Percentiles rank a stretch among this genome's conserved stretches.
Conservation (phyloP, 1,140 invertebrate species). For the Epicauta chinensis region DNA sequence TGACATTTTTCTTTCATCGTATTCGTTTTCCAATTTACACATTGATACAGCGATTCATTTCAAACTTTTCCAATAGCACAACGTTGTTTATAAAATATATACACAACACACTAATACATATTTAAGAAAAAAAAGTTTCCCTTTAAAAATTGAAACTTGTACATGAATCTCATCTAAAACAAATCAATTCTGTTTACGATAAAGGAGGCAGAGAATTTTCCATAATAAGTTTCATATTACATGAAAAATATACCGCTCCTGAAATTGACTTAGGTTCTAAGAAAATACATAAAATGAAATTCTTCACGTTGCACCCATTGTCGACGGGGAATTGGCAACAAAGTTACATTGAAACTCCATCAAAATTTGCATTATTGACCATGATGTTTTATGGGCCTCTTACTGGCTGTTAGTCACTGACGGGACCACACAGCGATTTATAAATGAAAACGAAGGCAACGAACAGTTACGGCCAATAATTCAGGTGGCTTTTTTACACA, state of each 20-base stretch:
- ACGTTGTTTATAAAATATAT: no score
- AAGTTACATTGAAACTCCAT: constrained; percentile 14
- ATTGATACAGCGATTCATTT: constrained; percentile 12
- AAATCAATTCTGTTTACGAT: neutral
- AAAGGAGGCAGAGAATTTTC: no score
- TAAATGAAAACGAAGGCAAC: neutral
- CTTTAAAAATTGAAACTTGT: constrained; percentile 3
- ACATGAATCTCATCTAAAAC: neutral
- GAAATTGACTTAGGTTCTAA: no score
- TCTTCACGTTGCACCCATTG: no score
- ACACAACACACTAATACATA: no score
- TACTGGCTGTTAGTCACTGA: neutral
- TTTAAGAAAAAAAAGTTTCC: no score
- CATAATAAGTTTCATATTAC: no score
- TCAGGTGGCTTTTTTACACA: no score
- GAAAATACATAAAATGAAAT: no score
- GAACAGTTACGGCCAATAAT: no score
- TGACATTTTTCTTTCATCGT: constrained; percentile 12
- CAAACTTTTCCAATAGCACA: constrained; percentile 13
- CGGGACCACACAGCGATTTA: constrained; percentile 7
- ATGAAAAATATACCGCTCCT: no score
- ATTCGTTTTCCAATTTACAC: constrained; percentile 19
- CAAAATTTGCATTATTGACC: constrained; percentile 16
- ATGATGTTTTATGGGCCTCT: constrained; percentile 6
- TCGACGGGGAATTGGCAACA: constrained; percentile 5